These are phyloP conservation scores for Tinea pellionella DNA, from an alignment of 2,888 invertebrate genomes.

Conservation along the genomic window DNA sequence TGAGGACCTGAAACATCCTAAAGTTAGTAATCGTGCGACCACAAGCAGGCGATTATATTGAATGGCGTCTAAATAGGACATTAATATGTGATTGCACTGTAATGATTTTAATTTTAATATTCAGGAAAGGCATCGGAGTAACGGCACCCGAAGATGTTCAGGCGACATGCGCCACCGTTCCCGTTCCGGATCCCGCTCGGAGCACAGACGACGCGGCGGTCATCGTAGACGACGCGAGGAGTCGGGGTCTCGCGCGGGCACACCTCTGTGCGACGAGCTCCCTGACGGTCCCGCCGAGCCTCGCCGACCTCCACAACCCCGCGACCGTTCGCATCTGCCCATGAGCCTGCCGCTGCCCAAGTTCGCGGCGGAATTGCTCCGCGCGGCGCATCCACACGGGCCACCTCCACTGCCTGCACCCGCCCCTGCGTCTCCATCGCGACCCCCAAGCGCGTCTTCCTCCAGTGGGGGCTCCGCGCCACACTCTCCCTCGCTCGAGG, in stretches of 20 bases:
- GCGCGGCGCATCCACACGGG: conserved; percentile 60
- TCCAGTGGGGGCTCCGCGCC: conserved; percentile 81
- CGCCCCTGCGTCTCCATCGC: conserved; percentile 72
- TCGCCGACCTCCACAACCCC: conserved; percentile 69
- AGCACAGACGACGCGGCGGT: conserved; percentile 41
- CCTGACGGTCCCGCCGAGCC: conserved; percentile 79
- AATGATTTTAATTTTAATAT: not conserved
- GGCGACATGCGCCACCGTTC: conserved; percentile 35
- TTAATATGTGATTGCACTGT: not conserved
- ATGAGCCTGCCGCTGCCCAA: conserved; percentile 88
- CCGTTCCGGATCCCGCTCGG: conserved; percentile 37
- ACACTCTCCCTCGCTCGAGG: conserved; percentile 86
- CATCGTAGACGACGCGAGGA: conserved; percentile 41
- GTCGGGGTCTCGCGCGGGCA: conserved; percentile 82
- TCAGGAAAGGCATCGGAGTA: conserved; percentile 48
- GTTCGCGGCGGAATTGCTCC: conserved; percentile 80
- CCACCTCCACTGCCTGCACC: conserved; percentile 68
- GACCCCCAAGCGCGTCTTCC: conserved; percentile 79
- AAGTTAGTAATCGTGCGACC: conserved; percentile 26
- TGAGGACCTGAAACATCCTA: conserved; percentile 67
- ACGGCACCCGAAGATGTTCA: conserved; percentile 35
- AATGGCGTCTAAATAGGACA: not conserved
- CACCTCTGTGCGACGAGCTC: conserved; percentile 84
- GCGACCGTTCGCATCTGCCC: conserved; percentile 73
- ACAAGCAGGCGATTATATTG: too few relatives aligned